A percentile compares a stretch with the other conserved stretches of the same genome.
phyloP scores from a whole-genome alignment of 2,888 invertebrate genomes.

The Liodrosophila aerea region DNA sequence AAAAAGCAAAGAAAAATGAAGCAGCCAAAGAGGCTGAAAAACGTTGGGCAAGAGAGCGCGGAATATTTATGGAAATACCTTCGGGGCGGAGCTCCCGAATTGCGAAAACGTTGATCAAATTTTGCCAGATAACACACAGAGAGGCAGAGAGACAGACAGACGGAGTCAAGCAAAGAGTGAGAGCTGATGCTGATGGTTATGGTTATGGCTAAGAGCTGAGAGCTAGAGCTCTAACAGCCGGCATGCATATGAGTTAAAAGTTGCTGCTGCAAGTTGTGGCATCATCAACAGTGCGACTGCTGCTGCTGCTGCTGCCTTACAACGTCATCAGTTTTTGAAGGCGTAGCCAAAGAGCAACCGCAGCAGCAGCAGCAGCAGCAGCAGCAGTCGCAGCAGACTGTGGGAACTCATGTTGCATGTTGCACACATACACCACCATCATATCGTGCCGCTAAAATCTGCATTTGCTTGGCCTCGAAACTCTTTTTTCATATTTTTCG shows the following conservation, averaged over 20 bases:
- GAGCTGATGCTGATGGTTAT: constrained; percentile 27
- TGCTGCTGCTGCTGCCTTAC: constrained; percentile 52
- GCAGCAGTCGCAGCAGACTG: constrained; percentile 55
- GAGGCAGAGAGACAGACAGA: constrained; percentile 10
- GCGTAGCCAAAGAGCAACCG: constrained; percentile 76
- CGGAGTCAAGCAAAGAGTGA: background rate
- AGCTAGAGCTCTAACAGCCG: background rate
- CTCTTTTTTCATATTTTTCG: constrained; percentile 9
- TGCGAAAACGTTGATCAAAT: constrained; percentile 81
- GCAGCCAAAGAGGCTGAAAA: constrained; percentile 13
- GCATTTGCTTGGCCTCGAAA: constrained; percentile 58
- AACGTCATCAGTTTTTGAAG: constrained; percentile 77
- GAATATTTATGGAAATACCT: constrained; percentile 79
- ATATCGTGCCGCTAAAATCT: constrained; percentile 75
- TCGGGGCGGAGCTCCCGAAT: constrained; percentile 82
- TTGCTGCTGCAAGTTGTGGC: constrained; percentile 32
- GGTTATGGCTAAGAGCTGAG: constrained; percentile 24
- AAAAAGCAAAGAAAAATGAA: constrained; percentile 52
- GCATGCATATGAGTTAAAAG: constrained; percentile 58
- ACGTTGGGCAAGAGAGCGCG: constrained; percentile 33
- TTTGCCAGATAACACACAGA: constrained; percentile 62
- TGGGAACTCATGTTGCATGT: constrained; percentile 76
- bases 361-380: constrained; percentile 42
- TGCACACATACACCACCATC: constrained; percentile 57
- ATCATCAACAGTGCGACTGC: constrained; percentile 33